Evolutionary conservation across 2,888 invertebrate genomes (phyloP).

Genomic region (Acleris holmiana): DNA sequence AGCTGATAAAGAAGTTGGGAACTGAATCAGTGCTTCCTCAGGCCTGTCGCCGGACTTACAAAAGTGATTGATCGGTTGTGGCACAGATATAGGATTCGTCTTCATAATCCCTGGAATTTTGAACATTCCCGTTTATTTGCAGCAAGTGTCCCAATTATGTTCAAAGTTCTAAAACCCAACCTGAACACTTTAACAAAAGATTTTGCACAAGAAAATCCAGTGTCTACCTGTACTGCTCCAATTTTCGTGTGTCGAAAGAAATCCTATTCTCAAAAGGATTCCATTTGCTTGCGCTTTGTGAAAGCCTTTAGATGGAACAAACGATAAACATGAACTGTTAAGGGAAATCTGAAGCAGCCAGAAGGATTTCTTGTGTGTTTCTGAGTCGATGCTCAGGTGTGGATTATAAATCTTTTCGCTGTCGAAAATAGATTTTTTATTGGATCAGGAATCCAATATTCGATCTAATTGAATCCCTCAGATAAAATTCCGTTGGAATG

Average conservation of each 20-base stretch:
- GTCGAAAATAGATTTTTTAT: conserved; percentile 44
- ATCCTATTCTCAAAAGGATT: conserved; percentile 42
- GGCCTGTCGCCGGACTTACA: conserved; percentile 14
- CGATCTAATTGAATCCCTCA: conserved; percentile 56
- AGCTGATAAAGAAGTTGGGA: conserved; percentile 5
- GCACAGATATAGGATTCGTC: conserved; percentile 9
- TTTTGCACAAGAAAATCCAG: conserved; percentile 2
- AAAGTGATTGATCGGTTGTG: conserved; percentile 27
- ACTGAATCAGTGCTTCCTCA: conserved; percentile 24
- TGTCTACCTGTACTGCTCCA: neutral
- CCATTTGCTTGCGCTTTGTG: conserved; percentile 38
- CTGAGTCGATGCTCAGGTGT: neutral
- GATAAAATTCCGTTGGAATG: conserved; percentile 61
- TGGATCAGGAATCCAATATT: conserved; percentile 54
- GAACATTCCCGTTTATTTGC: conserved; percentile 52
- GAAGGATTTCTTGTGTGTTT: conserved; percentile 13
- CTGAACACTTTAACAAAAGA: conserved; percentile 10
- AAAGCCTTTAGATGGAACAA: conserved; percentile 39
- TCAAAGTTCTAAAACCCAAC: conserved; percentile 3
- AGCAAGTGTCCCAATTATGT: conserved; percentile 42
- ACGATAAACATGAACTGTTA: conserved; percentile 23
- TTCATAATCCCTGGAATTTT: conserved; percentile 6
- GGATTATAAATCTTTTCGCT: conserved; percentile 32
- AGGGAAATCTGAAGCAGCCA: conserved; percentile 9
- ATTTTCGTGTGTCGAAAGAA: conserved; percentile 24